Conservation (phyloP, 1,140 invertebrate genomes). For the Pteromalus puparum region DNA sequence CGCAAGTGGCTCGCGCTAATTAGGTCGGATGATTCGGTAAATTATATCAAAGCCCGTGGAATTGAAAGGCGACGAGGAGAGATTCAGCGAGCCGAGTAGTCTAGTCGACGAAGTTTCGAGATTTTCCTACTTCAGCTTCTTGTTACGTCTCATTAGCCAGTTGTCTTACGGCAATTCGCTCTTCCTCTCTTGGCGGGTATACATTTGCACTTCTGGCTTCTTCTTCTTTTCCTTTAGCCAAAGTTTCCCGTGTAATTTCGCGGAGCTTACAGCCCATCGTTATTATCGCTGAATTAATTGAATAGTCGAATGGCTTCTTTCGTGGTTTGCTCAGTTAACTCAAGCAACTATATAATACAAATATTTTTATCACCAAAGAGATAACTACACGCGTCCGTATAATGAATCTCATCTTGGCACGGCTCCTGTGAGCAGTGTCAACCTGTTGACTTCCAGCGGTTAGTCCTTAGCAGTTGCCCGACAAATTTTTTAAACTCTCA, state of each 20-base stretch:
- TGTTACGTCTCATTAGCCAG: conserved; percentile 12
- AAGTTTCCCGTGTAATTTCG: not conserved
- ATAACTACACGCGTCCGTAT: too few relatives aligned
- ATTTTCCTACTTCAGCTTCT: not conserved
- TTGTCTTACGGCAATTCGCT: not conserved
- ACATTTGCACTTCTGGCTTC: not conserved
- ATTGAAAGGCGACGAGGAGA: not conserved
- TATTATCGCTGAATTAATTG: not conserved
- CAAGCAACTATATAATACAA: too few relatives aligned
- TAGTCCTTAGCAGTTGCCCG: too few relatives aligned
- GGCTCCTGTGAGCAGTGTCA: too few relatives aligned
- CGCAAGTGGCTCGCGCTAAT: not conserved
- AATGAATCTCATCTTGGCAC: too few relatives aligned
- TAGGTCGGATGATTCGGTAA: not conserved
- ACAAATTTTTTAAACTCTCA: too few relatives aligned
- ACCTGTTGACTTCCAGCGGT: too few relatives aligned
- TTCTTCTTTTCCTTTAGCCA: not conserved
- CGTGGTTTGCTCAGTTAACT: not conserved
- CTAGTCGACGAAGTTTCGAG: not conserved
- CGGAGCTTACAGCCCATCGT: not conserved
- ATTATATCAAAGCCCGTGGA: not conserved
- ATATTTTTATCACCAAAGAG: too few relatives aligned
- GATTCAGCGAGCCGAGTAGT: not conserved
- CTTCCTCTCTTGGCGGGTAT: not conserved
- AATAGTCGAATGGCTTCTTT: not conserved